These are phyloP conservation scores for Phasianus colchicus DNA, from an alignment of 2,113 vertebrate species.

Conservation along the genomic window DNA sequence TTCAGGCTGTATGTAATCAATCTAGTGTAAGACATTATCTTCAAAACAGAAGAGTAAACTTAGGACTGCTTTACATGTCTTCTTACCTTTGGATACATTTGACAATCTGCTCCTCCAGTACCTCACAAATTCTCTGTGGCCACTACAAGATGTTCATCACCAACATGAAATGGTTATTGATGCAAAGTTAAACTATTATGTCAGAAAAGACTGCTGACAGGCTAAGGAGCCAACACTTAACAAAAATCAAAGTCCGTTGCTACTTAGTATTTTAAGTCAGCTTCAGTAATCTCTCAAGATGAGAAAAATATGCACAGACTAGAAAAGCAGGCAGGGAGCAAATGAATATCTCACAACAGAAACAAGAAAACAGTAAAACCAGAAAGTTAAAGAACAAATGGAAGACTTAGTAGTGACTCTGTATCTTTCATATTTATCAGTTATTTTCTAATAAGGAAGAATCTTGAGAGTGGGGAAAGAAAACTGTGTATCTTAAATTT, in stretches of 20 bases:
- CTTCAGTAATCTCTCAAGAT: slow-evolving; percentile 22
- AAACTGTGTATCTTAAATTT: not conserved
- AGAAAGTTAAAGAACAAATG: not conserved
- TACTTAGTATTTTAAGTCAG: slow-evolving; percentile 67
- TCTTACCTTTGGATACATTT: slow-evolving; percentile 71
- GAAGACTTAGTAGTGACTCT: not conserved
- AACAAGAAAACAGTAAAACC: not conserved
- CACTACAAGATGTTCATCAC: slow-evolving; percentile 29
- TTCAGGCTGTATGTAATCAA: slow-evolving; percentile 77
- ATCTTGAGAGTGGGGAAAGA: not conserved
- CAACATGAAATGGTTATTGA: slow-evolving; percentile 29
- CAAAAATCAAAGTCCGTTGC: slow-evolving; percentile 74
- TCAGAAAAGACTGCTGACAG: slow-evolving; percentile 72
- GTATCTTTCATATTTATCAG: not conserved
- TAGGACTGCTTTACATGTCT: slow-evolving; percentile 50
- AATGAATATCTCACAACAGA: not conserved
- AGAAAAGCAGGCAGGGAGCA: not conserved
- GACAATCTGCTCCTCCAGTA: slow-evolving; percentile 58
- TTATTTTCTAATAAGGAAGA: not conserved
- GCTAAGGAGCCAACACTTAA: slow-evolving; percentile 69
- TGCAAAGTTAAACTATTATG: slow-evolving; percentile 39
- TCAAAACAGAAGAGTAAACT: slow-evolving; percentile 58
- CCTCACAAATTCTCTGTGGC: slow-evolving; percentile 30
- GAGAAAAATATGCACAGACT: slow-evolving; percentile 6
- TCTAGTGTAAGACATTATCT: slow-evolving; percentile 79